Conservation (phyloP, 2,797 vertebrate genomes). For the Orientallactaga sibirica region DNA sequence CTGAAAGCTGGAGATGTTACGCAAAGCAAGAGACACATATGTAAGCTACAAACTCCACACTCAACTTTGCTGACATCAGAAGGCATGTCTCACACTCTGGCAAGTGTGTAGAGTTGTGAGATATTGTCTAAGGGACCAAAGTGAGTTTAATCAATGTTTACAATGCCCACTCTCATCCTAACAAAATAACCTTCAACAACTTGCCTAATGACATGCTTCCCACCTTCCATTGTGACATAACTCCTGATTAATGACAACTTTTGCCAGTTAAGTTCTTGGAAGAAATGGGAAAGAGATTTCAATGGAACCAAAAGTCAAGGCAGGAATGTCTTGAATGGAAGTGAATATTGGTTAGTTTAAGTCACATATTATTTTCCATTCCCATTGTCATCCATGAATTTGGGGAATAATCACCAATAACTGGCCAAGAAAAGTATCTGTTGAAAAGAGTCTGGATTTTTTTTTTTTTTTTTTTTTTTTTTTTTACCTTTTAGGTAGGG, state of each 20-base stretch:
- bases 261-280: neutral
- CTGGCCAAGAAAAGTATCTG: neutral
- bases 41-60: neutral
- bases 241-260: neutral
- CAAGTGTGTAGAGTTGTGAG: conserved; percentile 29
- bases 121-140: neutral
- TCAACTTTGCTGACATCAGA: conserved; percentile 13
- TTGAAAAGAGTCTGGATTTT: neutral
- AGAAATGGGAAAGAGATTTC: neutral
- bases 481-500: neutral
- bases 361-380: neutral
- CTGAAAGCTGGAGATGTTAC: neutral
- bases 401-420: neutral
- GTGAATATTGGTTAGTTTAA: neutral
- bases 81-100: conserved; percentile 11
- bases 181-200: neutral
- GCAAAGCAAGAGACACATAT: neutral
- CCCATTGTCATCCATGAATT: neutral
- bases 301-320: too few species aligned
- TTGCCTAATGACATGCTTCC: neutral
- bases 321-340: neutral
- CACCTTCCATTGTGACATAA: neutral
- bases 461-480: neutral
- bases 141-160: neutral
- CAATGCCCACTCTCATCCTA: neutral